Conservation (phyloP, 2,888 invertebrate genomes). For the Mythimna ferrago region DNA sequence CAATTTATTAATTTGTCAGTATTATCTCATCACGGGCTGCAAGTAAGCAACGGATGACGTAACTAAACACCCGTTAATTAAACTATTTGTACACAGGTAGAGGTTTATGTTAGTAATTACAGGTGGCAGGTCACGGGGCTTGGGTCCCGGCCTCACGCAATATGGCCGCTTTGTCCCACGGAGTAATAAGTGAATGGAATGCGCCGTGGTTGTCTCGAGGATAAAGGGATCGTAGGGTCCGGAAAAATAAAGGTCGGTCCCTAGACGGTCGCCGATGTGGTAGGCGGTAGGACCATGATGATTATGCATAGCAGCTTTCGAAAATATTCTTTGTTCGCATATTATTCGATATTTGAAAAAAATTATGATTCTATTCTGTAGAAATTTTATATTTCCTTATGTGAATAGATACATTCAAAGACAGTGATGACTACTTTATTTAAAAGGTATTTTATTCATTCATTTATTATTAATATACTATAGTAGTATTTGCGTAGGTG, state of each 20-base stretch:
- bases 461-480: background rate
- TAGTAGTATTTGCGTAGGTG: background rate
- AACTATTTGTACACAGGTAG: conserved; percentile 60
- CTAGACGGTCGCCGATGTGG: background rate
- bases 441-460: background rate
- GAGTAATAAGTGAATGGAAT: conserved; percentile 39
- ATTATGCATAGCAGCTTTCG: conserved; percentile 2
- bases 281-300: background rate
- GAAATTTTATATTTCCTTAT: background rate
- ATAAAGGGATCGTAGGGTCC: background rate
- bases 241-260: background rate
- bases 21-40: conserved; percentile 40
- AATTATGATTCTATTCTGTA: background rate
- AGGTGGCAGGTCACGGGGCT: conserved; percentile 50
- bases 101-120: conserved; percentile 62
- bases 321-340: background rate
- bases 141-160: conserved; percentile 56
- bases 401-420: background rate
- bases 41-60: conserved; percentile 26
- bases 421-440: background rate
- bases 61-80: conserved; percentile 62
- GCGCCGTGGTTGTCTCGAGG: conserved; percentile 12
- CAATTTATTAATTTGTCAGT: conserved; percentile 42
- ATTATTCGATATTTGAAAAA: background rate
- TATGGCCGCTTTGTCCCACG: conserved; percentile 30